Evolutionary conservation across 2,888 invertebrate species (phyloP).

Genomic region (Drosophila ochracea): DNA sequence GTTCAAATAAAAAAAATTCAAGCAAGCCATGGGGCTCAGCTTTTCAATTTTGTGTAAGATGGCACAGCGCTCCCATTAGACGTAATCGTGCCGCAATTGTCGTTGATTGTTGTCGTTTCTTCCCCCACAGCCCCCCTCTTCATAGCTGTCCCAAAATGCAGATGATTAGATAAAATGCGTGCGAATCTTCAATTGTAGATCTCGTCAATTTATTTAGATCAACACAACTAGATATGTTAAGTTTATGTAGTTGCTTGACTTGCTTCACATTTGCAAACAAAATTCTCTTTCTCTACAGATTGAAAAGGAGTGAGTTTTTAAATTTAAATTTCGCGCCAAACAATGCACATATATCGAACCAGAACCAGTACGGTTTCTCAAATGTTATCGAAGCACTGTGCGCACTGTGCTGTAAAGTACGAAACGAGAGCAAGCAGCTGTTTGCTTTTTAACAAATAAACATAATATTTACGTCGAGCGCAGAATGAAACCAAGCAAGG

Average conservation of each 20-base stretch:
- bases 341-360: slow-evolving; percentile 7
- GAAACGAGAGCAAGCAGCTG: slow-evolving; percentile 12
- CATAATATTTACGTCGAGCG: not conserved
- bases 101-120: slow-evolving; percentile 72
- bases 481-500: slow-evolving; percentile 25
- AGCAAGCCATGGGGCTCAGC: slow-evolving; percentile 35
- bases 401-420: slow-evolving; percentile 12
- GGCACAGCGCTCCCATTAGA: slow-evolving; percentile 63
- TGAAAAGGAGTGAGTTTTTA: not conserved
- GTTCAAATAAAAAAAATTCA: slow-evolving; percentile 27
- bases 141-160: slow-evolving; percentile 34
- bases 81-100: slow-evolving; percentile 75
- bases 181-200: slow-evolving; percentile 62
- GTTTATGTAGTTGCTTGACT: slow-evolving; percentile 4
- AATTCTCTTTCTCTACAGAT: not conserved
- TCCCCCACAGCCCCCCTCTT: slow-evolving; percentile 38
- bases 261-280: slow-evolving; percentile 15
- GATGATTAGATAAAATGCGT: slow-evolving; percentile 69
- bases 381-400: slow-evolving; percentile 6
- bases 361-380: not conserved
- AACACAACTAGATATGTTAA: slow-evolving; percentile 5
- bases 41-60: slow-evolving; percentile 51
- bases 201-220: slow-evolving; percentile 44
- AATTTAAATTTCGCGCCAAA: not conserved
- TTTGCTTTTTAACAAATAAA: not conserved